phyloP scores from a whole-genome alignment of 2,888 invertebrate species.

The Corythucha ciliata region DNA sequence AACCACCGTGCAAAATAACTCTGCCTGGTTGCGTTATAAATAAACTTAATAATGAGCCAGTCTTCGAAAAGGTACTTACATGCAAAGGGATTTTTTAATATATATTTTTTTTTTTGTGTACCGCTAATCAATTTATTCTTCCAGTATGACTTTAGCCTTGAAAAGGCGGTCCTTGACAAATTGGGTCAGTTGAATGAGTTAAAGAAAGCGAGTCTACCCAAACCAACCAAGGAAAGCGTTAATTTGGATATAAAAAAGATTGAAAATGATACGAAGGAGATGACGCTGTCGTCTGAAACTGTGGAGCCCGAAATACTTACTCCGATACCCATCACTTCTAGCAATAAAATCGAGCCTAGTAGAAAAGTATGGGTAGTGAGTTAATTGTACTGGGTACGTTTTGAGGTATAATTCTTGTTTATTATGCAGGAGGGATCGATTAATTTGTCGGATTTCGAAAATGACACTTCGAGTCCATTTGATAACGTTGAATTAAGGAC shows the following conservation, averaged over 20 bases:
- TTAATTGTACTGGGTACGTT: no score
- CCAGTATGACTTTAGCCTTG: constrained; percentile 62
- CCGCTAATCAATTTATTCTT: constrained; percentile 24
- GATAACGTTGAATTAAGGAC: constrained; percentile 87
- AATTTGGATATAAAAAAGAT: not conserved
- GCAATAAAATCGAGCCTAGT: not conserved
- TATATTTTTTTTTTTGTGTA: constrained; percentile 12
- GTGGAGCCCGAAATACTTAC: constrained; percentile 17
- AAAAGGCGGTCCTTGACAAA: constrained; percentile 60
- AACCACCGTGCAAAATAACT: constrained; percentile 63
- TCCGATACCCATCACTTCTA: constrained; percentile 22
- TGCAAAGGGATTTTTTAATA: no score
- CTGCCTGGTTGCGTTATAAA: constrained; percentile 50
- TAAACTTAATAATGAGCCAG: constrained; percentile 40
- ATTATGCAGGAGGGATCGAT: constrained; percentile 43
- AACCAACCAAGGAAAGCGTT: constrained; percentile 14
- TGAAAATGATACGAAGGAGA: not conserved
- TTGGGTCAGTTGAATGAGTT: no score
- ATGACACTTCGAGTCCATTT: constrained; percentile 85
- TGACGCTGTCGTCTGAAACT: not conserved
- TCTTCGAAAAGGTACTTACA: no score
- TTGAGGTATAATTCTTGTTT: no score
- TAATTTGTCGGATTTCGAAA: constrained; percentile 70
- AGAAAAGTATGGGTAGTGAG: not conserved
- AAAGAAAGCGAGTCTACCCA: constrained; percentile 8